Base-by-base conservation (phyloP, 2,888 invertebrate species). In the Mystacides longicornis region DNA sequence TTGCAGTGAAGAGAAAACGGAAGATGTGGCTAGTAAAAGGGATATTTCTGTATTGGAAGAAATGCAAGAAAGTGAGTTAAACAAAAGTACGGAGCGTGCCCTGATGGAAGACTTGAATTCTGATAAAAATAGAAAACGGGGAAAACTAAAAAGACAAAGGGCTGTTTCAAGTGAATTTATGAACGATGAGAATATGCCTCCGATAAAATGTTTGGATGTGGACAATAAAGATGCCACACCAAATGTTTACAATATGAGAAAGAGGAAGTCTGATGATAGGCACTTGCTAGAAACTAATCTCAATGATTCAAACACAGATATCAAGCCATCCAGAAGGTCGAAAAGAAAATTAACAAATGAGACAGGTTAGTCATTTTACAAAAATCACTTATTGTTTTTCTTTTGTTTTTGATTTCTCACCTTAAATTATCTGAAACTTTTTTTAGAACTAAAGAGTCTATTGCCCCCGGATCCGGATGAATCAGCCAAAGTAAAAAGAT, bases 181-280 rank as follows among this genome's bases (percentile, higher is more conserved):
- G 3, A 49, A 49, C 23, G 51, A 45, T 52, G 56, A 56, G 23
- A 56, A 56, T 43, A n/a, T 37, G n/a, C 21, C 23, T 16, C 55
- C 55, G 9, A 5, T 7, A 31, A 11, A 11, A 31, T 11, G 31
- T 31, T 11, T 31, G 7, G 31, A 31, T 31, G n/a, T n/a, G n/a
- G n/a, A n/a, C n/a, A n/a, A n/a, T n/a, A n/a, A n/a, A n/a, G n/a
- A n/a, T n/a, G n/a, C n/a, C n/a, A n/a, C n/a, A n/a, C n/a, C n/a
- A n/a, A n/a, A 48, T 16, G 23, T 23, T 20, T 21, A 20, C 46
- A 42, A 45, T 14, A 49, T 33, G 20, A n/a, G 43, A 19, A n/a
- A 16, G 18, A 11, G 27, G 27, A 43, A 49, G 14, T 37, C 37
- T 7, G 27, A 27, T 5, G 16, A 37, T 37, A 16, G 14, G 3